Evolutionary conservation across 2,113 vertebrate species (phyloP), one percentile per base, ranked within the genome.

Genomic region (Vireo altiloquus): DNA sequence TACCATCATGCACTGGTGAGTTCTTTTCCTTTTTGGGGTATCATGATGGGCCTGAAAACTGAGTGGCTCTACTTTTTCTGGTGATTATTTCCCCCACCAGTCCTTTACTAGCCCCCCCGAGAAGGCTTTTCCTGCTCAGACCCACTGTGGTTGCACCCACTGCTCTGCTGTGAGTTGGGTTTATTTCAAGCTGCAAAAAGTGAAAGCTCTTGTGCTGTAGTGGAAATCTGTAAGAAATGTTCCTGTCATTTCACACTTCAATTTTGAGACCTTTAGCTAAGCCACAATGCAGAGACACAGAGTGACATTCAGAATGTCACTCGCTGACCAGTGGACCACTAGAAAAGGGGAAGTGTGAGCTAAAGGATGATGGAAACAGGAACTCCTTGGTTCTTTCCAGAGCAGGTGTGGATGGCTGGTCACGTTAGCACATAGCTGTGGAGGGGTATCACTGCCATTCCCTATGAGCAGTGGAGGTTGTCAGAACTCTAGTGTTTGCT

Each of bases 81-180:
- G 85, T 87, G 59, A 42, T 90, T 46, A 89, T 92, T n/a, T 54
- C 52, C 42, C 66, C 57, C 13, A 37, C 19, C 18, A 39, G 1
- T 44, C 46, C 75, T 88, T 77, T 24, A 4, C 39, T 75, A 94
- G 64, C 83, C 83, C 86, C 85, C 76, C 83, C 89, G 30, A 71
- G 82, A 87, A 94, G 72, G 60, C n/a, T 96, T 89, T 97, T 96
- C 95, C 94, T 96, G 86, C 91, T n/a, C 35, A 82, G 92, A 92
- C 83, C 59, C 66, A 20, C 56, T 95, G 92, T 95, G 96, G 95
- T 95, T 89, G 80, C 77, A 60, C 80, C 71, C 44, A 76, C 72
- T 53, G 59, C 35, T 83, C 27, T 74, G 56, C 68, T 74, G 40
- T 1, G 3, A 60, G n/a, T 57, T 14, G 44, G 27, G 50, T 83